These are phyloP conservation scores for Melipona quadrifasciata DNA, from an alignment of 1,140 invertebrate genomes.

Conservation along the genomic window DNA sequence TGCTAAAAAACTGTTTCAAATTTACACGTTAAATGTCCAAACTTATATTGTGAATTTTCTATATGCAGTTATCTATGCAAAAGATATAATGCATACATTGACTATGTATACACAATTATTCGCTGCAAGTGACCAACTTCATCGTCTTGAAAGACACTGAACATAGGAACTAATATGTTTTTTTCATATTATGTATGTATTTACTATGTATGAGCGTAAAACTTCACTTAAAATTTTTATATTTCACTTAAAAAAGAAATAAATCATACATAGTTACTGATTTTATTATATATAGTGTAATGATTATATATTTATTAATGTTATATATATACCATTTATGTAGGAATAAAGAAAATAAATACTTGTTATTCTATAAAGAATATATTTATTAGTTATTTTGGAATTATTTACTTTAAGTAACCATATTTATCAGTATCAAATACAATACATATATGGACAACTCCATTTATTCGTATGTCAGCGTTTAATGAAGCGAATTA, in stretches of 20 bases:
- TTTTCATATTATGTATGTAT: neutral
- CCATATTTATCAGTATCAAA: slow-evolving; percentile 11
- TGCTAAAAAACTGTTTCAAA: slow-evolving; percentile 33
- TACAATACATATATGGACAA: neutral
- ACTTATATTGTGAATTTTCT: slow-evolving; percentile 49
- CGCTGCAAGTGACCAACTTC: slow-evolving; percentile 10
- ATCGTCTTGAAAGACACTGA: neutral
- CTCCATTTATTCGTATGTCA: neutral
- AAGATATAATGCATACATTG: slow-evolving; percentile 15
- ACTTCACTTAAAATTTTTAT: neutral
- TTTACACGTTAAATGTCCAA: slow-evolving; percentile 31
- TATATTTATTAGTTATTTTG: slow-evolving; percentile 10
- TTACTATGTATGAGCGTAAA: neutral
- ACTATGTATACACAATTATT: neutral
- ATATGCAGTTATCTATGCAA: slow-evolving; percentile 36
- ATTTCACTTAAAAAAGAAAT: neutral
- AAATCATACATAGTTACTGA: too few species aligned
- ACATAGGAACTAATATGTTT: slow-evolving; percentile 1
- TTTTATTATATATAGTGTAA: neutral
- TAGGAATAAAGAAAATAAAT: neutral
- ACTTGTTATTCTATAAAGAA: neutral
- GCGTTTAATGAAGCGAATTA: slow-evolving; percentile 1
- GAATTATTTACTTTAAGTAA: slow-evolving; percentile 13
- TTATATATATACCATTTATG: neutral
- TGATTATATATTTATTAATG: too few species aligned